Conservation (phyloP, 2,113 vertebrate species). For the Gadus macrocephalus region DNA sequence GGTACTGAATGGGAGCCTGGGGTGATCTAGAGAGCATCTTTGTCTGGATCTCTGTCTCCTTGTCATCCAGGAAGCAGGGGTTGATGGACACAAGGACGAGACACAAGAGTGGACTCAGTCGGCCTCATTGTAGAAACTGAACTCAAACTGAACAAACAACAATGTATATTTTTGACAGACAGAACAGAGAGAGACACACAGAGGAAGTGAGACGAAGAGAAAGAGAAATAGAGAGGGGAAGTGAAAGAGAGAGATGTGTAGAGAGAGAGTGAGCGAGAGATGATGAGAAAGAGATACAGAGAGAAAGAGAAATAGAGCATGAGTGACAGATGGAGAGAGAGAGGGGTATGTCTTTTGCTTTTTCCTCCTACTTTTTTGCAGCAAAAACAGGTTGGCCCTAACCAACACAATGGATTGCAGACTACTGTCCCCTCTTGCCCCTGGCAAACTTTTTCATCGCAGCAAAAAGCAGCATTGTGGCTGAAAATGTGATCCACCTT, state of each 20-base stretch:
- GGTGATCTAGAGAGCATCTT: conserved; percentile 28
- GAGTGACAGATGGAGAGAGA: too few relatives aligned
- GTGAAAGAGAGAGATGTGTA: too few relatives aligned
- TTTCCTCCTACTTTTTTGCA: conserved; percentile 43
- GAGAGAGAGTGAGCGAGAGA: too few relatives aligned
- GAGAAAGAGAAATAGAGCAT: too few relatives aligned
- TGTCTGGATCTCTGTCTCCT: background rate
- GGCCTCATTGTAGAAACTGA: background rate
- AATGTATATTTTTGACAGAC: background rate
- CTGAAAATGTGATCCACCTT: conserved; percentile 26
- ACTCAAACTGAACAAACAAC: background rate
- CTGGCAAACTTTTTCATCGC: conserved; percentile 52
- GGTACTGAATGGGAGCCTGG: conserved; percentile 23
- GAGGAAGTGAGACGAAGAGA: background rate
- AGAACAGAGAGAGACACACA: too few relatives aligned
- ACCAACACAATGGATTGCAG: conserved; percentile 57
- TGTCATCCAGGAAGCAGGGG: background rate
- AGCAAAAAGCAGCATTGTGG: conserved; percentile 53
- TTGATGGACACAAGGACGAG: conserved; percentile 19
- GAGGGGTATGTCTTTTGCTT: conserved; percentile 30
- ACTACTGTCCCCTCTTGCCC: conserved; percentile 40
- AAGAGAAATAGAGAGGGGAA: too few relatives aligned
- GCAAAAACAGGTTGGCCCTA: conserved; percentile 55
- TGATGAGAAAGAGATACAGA: too few relatives aligned
- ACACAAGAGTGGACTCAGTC: conserved; percentile 19